Conservation (phyloP, 2,113 vertebrate genomes). For the Tringa solitaria region DNA sequence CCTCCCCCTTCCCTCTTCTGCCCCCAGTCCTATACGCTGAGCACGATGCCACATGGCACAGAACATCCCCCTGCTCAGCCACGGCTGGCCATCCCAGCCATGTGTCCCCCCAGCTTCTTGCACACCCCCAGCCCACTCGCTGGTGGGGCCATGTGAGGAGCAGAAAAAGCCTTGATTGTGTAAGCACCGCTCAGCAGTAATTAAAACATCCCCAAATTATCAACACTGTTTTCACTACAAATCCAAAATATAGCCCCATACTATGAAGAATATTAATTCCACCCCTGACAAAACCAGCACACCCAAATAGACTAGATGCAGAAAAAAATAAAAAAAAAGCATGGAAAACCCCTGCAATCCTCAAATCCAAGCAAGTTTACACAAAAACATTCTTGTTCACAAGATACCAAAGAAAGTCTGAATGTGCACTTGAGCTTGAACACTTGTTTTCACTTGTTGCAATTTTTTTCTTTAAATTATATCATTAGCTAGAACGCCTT, state of each 20-base stretch:
- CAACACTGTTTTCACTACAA: neutral
- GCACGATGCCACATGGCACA: neutral
- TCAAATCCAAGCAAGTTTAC: neutral
- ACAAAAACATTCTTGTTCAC: neutral
- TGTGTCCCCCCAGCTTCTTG: neutral
- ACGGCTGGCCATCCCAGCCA: neutral
- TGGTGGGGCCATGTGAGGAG: neutral
- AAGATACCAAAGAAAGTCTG: neutral
- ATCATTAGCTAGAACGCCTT: neutral
- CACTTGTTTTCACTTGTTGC: neutral
- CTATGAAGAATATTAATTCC: neutral
- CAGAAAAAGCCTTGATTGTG: neutral
- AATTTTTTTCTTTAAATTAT: neutral
- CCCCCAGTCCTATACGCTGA: neutral
- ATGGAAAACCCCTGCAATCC: neutral
- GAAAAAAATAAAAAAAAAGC: neutral
- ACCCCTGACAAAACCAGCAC: neutral
- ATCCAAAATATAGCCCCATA: neutral
- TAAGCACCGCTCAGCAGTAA: neutral
- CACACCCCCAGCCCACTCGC: neutral
- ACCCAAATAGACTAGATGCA: accelerated
- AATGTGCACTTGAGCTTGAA: neutral
- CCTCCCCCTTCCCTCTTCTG: neutral
- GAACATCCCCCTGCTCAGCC: neutral
- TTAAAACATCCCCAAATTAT: neutral